Base-by-base conservation (phyloP, 2,113 vertebrate species). In the Odobenus rosmarus region DNA sequence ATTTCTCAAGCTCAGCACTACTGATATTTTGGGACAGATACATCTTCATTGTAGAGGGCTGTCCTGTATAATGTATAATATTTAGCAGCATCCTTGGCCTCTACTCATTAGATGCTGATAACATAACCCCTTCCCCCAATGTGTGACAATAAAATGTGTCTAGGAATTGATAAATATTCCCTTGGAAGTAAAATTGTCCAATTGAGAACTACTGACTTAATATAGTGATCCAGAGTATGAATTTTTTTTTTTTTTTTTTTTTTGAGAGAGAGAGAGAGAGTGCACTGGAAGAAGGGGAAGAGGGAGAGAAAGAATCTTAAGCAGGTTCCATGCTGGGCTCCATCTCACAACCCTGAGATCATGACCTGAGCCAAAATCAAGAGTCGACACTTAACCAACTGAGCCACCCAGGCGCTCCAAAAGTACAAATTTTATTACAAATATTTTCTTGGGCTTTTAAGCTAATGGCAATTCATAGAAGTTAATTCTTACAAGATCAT, bases 401-500 rank as follows among this genome's bases (percentile, higher is more conserved):
- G 67, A 69, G 33, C 33, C 67, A 69, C 67, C 18, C 33, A 69
- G 67, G 33, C 16, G 9, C 18, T 18, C 33, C 67, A 69, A 94
- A 42, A 85, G n/a, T 69, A 49, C 36, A 57, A 33, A 92, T 61
- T 31, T 92, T 84, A 69, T 93, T 85, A 62, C 10, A 95, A 77
- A 84, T 18, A 95, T 76, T 5, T 12, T 89, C 49, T 88, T 76
- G 36, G 5, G n/a, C 12, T 79, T 85, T 76, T 86, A 76, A 96
- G 42, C 26, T 76, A 88, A 31, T 79, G 62, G 53, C 8, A 69
- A 84, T 46, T 46, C 64, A 61, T 57, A 84, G 53, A 89, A 10
- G 33, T 85, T 88, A 95, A 85, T 93, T 83, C 28, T 88, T 88
- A 93, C 4, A 83, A 46, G 39, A 86, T 89, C 33, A 51, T 39